Evolutionary conservation across 2,797 vertebrate genomes (phyloP), one percentile per base, ranked within the genome.

Genomic region (Brachyrhaphis roseni): DNA sequence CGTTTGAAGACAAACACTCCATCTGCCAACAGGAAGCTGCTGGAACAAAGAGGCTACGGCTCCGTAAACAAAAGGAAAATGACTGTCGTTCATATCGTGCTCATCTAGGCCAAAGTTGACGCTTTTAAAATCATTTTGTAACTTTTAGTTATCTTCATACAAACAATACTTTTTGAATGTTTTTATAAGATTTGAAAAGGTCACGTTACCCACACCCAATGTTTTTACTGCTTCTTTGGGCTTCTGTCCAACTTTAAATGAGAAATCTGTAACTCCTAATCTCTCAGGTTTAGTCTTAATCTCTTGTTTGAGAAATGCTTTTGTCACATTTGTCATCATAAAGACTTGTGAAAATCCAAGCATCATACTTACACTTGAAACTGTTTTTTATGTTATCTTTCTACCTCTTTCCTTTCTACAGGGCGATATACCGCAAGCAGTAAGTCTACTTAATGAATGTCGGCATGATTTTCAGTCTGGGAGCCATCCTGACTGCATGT

Each of bases 401-500:
- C 83, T 82, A 47, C 91, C 83, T 91, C 77, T 89, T 87, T 59
- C 76, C 70, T 81, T 88, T 83, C 84, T 81, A 90, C 95, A 96
- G 95, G 90, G 93, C 91, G 87, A 94, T 96, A n/a, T 96, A 96
- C 80, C 92, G 94, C 39, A 94, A 93, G 87, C 96, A 95, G 96
- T 96, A 95, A 96, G 96, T 96, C 74, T 89, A 86, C 87, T 73
- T 76, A 78, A 91, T 15, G 12, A 88, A 86, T 83, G 78, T 78
- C 16, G 75, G 78, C 84, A 66, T 91, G 88, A 83, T 92, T 86
- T 89, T 47, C 89, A 89, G 94, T 94, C 93, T 95, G 94, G 93
- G 72, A 94, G 88, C 88, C 80, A 72, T 86, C 78, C 83, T 89
- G 92, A 91, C 84, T 62, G 94, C 95, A 93, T 95, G 93, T 76